Conservation (phyloP, 1,140 invertebrate species). For the Ips typographus region DNA sequence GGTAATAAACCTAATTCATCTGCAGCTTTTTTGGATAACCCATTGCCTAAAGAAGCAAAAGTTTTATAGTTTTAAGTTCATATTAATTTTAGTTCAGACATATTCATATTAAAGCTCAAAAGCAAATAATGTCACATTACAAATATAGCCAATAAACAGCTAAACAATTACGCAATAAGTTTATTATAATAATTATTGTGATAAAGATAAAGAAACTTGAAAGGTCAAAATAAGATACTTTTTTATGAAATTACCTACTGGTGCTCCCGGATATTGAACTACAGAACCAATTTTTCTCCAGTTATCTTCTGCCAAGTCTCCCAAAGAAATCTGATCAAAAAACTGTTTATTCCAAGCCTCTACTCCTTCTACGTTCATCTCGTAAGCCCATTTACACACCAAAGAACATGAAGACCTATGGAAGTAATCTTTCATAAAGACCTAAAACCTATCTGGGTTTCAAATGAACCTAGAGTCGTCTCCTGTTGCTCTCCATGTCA, state of each 20-base stretch:
- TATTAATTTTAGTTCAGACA: no score
- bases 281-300: conserved; percentile 74
- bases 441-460: not conserved
- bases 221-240: no score
- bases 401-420: conserved; percentile 85
- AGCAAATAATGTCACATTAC: no score
- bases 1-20: conserved; percentile 66
- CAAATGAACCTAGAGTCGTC: conserved; percentile 60
- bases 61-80: not conserved
- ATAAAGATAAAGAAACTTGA: no score
- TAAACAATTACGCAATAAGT: no score
- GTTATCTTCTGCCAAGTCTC: conserved; percentile 70
- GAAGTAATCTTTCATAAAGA: conserved; percentile 9
- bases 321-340: conserved; percentile 72
- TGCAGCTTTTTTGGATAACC: conserved; percentile 67
- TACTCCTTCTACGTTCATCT: conserved; percentile 58
- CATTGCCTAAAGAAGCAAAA: conserved; percentile 45
- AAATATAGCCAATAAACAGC: no score
- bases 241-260: conserved; percentile 57
- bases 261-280: conserved; percentile 70
- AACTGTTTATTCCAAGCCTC: conserved; percentile 76
- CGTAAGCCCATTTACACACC: conserved; percentile 95
- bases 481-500: conserved; percentile 90
- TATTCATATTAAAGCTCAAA: no score
- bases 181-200: no score